Conservation (phyloP, 2,113 vertebrate species). For the Muscicapa adusta region DNA sequence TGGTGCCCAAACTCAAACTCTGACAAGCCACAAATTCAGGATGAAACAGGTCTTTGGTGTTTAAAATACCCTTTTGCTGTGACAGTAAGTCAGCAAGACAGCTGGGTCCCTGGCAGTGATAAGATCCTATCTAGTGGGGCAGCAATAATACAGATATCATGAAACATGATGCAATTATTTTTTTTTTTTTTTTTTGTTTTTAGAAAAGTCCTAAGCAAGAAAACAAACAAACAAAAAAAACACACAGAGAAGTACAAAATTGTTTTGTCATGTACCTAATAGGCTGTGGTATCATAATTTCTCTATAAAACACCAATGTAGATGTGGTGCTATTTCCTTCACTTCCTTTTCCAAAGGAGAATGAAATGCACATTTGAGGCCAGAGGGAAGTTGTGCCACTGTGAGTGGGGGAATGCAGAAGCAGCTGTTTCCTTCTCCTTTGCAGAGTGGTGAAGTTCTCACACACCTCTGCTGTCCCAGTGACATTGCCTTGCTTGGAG, state of each 20-base stretch:
- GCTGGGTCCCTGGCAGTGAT: not conserved
- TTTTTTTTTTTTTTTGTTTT: too few relatives aligned
- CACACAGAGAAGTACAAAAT: not conserved
- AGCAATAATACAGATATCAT: not conserved
- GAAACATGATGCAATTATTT: not conserved
- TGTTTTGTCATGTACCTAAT: not conserved
- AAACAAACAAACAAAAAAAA: not conserved
- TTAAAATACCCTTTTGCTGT: not conserved
- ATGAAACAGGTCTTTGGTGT: not conserved
- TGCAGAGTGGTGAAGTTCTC: not conserved
- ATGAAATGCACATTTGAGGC: not conserved
- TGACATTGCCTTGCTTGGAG: not conserved
- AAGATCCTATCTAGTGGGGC: not conserved
- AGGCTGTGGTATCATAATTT: not conserved
- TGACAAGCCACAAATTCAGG: not conserved
- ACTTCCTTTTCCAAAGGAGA: not conserved
- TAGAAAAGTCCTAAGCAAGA: not conserved
- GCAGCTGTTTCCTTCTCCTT: not conserved
- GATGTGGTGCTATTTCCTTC: not conserved
- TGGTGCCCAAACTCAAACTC: not conserved
- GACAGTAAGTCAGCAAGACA: not conserved
- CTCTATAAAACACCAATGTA: not conserved
- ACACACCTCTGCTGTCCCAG: not conserved
- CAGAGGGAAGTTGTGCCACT: not conserved
- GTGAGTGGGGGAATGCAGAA: not conserved